Percentiles rank a stretch among this genome's conserved stretches.
These are phyloP conservation scores for Montipora cactus DNA, from an alignment of 64 coral and sea anemone genomes.

Conservation along the genomic window DNA sequence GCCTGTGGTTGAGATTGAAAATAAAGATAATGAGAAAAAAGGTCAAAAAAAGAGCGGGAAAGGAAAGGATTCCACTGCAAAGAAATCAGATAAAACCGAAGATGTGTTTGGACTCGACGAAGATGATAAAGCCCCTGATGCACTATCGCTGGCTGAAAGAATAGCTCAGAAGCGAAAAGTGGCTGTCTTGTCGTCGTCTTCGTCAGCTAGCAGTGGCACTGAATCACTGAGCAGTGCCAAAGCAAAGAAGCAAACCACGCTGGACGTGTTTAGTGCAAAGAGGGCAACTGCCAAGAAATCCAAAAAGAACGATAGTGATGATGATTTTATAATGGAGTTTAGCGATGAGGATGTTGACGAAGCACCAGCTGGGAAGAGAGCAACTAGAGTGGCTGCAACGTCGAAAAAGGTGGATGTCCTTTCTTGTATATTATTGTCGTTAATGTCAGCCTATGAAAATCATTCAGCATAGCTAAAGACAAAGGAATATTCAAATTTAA, in stretches of 20 bases:
- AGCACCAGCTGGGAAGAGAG: slow-evolving; percentile 13
- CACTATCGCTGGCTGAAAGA: slow-evolving; percentile 62
- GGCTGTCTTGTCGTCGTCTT: not conserved
- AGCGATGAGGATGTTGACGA: slow-evolving; percentile 53
- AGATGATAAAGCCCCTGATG: not conserved
- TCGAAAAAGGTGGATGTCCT: not conserved
- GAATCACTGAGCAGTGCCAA: slow-evolving; percentile 1
- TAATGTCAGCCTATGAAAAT: no score
- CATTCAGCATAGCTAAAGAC: no score
- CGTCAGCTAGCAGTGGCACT: slow-evolving; percentile 11
- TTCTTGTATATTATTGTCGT: no score
- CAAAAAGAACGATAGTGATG: slow-evolving; percentile 29
- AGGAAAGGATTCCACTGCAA: not conserved
- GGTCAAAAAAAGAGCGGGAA: not conserved
- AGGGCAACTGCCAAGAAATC: slow-evolving; percentile 8
- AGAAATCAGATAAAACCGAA: slow-evolving; percentile 7
- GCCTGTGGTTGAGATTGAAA: not conserved
- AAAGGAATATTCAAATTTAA: no score
- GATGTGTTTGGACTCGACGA: slow-evolving; percentile 42
- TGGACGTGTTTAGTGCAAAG: slow-evolving; percentile 28
- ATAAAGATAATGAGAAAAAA: slow-evolving; percentile 33
- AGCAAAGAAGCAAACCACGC: slow-evolving; percentile 36
- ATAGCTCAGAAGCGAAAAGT: slow-evolving; percentile 21
- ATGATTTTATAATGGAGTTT: slow-evolving; percentile 71
- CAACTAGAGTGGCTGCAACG: not conserved